Evolutionary conservation across 2,797 vertebrate species (phyloP).

Genomic region (Pelobates cultripes): DNA sequence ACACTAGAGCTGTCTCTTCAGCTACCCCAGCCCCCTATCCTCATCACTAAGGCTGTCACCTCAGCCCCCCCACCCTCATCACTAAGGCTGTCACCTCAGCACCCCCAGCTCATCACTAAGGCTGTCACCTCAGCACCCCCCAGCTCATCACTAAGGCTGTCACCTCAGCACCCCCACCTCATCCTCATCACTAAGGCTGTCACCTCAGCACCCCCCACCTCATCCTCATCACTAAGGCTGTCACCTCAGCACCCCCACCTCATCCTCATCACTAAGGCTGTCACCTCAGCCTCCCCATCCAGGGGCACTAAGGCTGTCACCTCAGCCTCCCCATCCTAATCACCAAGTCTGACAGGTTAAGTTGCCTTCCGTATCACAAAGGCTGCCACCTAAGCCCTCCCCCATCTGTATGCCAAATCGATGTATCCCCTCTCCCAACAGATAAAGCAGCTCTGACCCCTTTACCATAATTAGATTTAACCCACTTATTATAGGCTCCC

Average conservation of each 20-base stretch:
- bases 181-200: not conserved
- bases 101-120: not conserved
- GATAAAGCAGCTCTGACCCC: not conserved
- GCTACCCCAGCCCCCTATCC: not conserved
- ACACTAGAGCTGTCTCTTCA: not conserved
- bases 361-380: not conserved
- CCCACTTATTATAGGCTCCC: too few species aligned
- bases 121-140: not conserved
- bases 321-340: too few species aligned
- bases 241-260: not conserved
- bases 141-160: not conserved
- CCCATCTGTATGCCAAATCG: too few species aligned
- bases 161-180: too few species aligned
- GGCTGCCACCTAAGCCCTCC: not conserved
- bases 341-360: not conserved
- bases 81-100: not conserved
- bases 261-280: too few species aligned
- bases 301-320: too few species aligned
- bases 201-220: not conserved
- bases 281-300: not conserved
- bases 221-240: not conserved
- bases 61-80: not conserved
- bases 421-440: not conserved
- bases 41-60: too few species aligned
- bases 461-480: not conserved